These are phyloP conservation scores for Anthoscopus minutus DNA, from an alignment of 2,113 vertebrate species.

Conservation along the genomic window DNA sequence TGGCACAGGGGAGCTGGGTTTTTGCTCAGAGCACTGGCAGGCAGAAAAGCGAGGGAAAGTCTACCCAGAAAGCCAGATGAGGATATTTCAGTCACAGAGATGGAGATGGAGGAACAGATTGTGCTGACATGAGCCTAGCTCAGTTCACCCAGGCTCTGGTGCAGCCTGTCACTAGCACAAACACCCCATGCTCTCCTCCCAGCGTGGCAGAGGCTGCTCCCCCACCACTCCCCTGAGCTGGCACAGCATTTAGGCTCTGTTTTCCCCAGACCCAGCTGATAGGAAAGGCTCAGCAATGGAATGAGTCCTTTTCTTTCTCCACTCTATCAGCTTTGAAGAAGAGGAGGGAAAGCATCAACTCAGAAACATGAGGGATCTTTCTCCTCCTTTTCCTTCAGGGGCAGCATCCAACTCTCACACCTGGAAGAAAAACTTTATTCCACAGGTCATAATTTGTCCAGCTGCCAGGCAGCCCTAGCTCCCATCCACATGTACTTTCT, in stretches of 20 bases:
- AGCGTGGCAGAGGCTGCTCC: fast-evolving
- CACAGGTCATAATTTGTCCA: fast-evolving
- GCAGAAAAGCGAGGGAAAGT: background rate
- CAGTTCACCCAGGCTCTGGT: background rate
- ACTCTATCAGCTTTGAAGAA: background rate
- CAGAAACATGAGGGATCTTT: background rate
- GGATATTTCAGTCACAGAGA: background rate
- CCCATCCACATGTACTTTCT: background rate
- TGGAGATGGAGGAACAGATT: background rate
- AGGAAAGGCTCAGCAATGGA: background rate
- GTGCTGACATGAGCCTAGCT: background rate
- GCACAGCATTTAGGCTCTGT: background rate
- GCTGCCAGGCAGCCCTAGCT: background rate
- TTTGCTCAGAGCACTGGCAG: background rate
- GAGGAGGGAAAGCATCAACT: background rate
- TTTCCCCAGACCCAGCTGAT: background rate
- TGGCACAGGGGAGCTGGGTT: background rate
- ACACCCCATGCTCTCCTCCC: fast-evolving
- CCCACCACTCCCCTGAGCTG: fast-evolving
- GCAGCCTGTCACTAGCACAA: background rate
- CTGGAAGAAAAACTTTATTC: background rate
- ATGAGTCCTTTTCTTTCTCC: background rate
- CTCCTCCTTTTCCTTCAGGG: background rate
- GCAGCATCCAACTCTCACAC: background rate
- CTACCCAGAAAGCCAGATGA: background rate